Base-by-base conservation (phyloP, 2,113 vertebrate species). In the Onychostruthus taczanowskii region DNA sequence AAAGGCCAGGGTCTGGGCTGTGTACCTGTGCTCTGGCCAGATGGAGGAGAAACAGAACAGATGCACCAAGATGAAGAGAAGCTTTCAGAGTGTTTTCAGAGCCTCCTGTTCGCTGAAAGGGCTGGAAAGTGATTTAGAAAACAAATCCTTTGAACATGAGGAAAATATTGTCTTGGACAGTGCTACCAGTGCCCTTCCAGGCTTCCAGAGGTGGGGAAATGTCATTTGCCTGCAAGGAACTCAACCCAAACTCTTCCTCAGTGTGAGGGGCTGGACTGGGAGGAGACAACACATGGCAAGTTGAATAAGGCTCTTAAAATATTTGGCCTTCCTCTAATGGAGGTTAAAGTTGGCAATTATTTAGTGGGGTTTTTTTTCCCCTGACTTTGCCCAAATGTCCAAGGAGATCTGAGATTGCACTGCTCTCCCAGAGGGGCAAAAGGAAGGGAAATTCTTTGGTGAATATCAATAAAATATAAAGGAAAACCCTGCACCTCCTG, bases 41-140 rank as follows among this genome's bases (percentile, higher is more conserved):
- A 96, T 85, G 94, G 94, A 96, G 89, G 26, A 78, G 91, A 95
- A 83, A 93, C 31, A 87, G 88, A 90, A 81, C 90, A 96, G 96
- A 94, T 93, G 89, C 79, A 63, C 22, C 0, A 3, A 61, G 79
- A 96, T 53, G 87, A 91, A 89, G 89, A 87, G 72, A 83, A 91
- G 68, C 39, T 82, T 94, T 84, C 73, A 63, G 89, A 93, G 63
- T 8, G 79, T 82, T 96, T 92, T 84, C 93, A 90, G 93, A 97
- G 90, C 92, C 89, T 90, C 63, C 92, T 88, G 94, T 93, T 94
- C 0, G 1, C 94, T 89, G 76, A 46, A 78, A 93, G 83, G 73
- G 33, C 62, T 80, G 95, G 77, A 94, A 86, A 93, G 77, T 7
- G 2, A 84, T 64, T 96, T 95, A 89, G 92, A 94, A 95, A 96